Conservation (phyloP, 2,797 vertebrate species). For the Hafferia zeledoni region DNA sequence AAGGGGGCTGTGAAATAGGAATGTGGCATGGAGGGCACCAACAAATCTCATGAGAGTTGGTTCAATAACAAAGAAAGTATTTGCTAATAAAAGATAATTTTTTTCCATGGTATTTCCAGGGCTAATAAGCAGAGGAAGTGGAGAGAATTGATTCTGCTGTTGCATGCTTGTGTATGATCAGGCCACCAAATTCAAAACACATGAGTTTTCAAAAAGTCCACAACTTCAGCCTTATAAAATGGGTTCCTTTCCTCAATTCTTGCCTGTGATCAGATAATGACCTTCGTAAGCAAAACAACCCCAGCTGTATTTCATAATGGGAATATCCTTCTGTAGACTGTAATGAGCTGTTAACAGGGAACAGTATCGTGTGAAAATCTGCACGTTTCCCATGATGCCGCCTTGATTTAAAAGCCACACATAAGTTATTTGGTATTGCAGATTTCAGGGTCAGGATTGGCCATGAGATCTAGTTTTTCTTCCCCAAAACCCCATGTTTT, state of each 20-base stretch:
- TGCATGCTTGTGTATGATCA: slow-evolving; percentile 28
- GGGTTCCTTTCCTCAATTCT: slow-evolving; percentile 18
- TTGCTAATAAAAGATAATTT: slow-evolving; percentile 47
- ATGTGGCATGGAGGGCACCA: background rate
- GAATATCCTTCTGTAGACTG: slow-evolving; percentile 50
- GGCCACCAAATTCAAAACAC: slow-evolving; percentile 58
- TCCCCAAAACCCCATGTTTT: background rate
- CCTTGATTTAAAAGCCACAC: slow-evolving; percentile 33
- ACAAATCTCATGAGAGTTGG: background rate
- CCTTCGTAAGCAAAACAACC: slow-evolving; percentile 49
- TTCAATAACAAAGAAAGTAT: slow-evolving; percentile 14
- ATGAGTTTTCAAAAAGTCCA: slow-evolving; percentile 39
- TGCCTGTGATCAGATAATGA: slow-evolving; percentile 69
- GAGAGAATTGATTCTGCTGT: slow-evolving; percentile 48
- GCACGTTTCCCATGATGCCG: slow-evolving; percentile 42
- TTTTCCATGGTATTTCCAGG: slow-evolving; percentile 50
- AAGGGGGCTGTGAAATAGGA: background rate
- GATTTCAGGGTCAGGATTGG: slow-evolving; percentile 6
- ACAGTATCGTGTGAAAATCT: slow-evolving; percentile 65
- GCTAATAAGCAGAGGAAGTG: slow-evolving; percentile 51
- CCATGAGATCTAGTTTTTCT: background rate
- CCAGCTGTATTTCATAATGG: slow-evolving; percentile 64
- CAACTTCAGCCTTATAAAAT: slow-evolving; percentile 29
- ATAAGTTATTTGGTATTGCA: slow-evolving; percentile 4
- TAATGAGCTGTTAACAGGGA: slow-evolving; percentile 67